Conservation (phyloP, 2,113 vertebrate species). For the Numida meleagris region DNA sequence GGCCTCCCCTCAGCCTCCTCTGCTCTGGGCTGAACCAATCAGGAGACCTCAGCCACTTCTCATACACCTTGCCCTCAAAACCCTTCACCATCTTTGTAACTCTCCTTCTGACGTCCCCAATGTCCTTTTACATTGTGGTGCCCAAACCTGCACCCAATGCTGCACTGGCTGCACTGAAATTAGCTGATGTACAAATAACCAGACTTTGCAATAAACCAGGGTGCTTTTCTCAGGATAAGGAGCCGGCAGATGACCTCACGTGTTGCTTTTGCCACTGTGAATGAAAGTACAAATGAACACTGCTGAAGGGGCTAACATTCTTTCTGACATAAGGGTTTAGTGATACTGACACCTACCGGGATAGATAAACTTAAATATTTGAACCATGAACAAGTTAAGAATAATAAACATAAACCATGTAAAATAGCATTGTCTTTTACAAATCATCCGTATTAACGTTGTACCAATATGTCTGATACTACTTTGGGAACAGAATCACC, state of each 20-base stretch:
- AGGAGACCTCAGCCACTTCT: no score
- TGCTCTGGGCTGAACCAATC: no score
- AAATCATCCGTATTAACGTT: neutral
- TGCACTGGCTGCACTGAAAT: neutral
- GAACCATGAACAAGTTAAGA: neutral
- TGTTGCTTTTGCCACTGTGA: neutral
- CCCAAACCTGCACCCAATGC: neutral
- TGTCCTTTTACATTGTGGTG: no score
- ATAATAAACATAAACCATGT: neutral
- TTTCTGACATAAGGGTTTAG: neutral
- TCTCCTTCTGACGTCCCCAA: no score
- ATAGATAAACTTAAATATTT: neutral
- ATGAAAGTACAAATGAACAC: neutral
- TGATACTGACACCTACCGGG: neutral
- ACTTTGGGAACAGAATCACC: neutral
- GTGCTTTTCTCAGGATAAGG: neutral
- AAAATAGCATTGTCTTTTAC: neutral
- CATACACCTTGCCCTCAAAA: no score
- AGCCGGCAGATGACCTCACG: neutral
- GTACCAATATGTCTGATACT: neutral
- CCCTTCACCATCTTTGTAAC: no score
- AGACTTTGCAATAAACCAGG: neutral
- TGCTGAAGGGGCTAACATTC: neutral
- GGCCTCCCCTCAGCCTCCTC: no score
- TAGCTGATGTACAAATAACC: rapidly evolving